Evolutionary conservation across 2,797 vertebrate species (phyloP).

Genomic region (Hydrophis major): DNA sequence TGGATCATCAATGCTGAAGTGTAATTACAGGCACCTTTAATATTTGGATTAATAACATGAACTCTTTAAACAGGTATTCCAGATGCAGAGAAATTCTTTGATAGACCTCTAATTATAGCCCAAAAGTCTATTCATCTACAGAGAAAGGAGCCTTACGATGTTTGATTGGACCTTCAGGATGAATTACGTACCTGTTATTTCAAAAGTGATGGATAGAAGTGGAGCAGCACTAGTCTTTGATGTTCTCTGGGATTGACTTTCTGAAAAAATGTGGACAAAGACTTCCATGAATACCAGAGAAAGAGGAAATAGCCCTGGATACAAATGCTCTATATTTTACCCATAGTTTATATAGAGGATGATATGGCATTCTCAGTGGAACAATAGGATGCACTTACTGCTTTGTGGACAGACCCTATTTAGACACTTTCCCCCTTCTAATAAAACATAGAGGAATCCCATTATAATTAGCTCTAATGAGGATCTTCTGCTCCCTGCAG

Average conservation of each 20-base stretch:
- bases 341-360: slow-evolving; percentile 9
- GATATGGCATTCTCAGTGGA: slow-evolving; percentile 28
- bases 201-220: slow-evolving; percentile 88
- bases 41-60: slow-evolving; percentile 17
- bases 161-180: slow-evolving; percentile 37
- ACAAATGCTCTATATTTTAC: slow-evolving; percentile 12
- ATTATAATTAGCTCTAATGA: not conserved
- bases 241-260: slow-evolving; percentile 81
- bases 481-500: slow-evolving; percentile 7
- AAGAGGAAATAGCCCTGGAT: slow-evolving; percentile 23
- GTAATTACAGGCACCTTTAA: slow-evolving; percentile 5
- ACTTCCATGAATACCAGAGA: slow-evolving; percentile 75
- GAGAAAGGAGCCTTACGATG: not conserved
- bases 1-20: slow-evolving; percentile 2
- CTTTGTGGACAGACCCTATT: not conserved
- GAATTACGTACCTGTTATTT: slow-evolving; percentile 86
- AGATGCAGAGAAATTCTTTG: slow-evolving; percentile 27
- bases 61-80: not conserved
- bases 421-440: not conserved
- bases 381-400: not conserved
- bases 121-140: not conserved
- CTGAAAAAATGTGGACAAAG: slow-evolving; percentile 84
- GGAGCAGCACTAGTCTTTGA: slow-evolving; percentile 83
- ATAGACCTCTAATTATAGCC: not conserved
- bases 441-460: not conserved